Conservation (phyloP, 2,797 vertebrate species). For the Catamblyrhynchus diadema region DNA sequence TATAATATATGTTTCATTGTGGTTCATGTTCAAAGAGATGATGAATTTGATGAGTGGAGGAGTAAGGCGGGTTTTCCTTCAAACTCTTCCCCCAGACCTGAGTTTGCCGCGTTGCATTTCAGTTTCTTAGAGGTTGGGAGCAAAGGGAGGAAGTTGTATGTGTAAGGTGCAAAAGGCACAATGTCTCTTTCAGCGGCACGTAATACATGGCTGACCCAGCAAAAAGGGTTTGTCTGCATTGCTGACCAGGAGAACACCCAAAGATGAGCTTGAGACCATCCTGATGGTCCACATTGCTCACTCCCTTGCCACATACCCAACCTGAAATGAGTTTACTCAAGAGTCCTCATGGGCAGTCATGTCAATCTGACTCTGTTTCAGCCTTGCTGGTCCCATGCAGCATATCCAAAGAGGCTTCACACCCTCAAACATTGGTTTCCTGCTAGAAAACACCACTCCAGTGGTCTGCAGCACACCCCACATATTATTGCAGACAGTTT, state of each 20-base stretch:
- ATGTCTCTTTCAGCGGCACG: not conserved
- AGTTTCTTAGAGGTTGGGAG: not conserved
- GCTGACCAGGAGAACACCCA: not conserved
- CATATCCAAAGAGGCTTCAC: not conserved
- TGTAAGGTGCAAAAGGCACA: not conserved
- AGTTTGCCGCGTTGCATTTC: accelerated
- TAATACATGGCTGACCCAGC: not conserved
- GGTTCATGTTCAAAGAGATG: not conserved
- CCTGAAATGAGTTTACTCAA: not conserved
- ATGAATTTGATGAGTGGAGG: not conserved
- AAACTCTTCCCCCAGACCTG: not conserved
- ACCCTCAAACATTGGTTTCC: not conserved
- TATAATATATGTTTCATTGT: not conserved
- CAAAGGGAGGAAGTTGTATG: not conserved
- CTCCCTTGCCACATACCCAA: not conserved
- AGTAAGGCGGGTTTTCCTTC: not conserved
- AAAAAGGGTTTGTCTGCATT: not conserved
- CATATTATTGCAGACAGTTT: not conserved
- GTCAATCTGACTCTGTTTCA: not conserved
- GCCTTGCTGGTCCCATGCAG: not conserved
- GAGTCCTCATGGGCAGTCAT: not conserved
- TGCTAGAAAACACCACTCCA: not conserved
- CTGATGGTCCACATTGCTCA: not conserved
- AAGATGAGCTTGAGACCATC: not conserved
- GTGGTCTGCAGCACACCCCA: not conserved